Conservation (phyloP, 2,888 invertebrate species). For the Rugalucina vietnamica region DNA sequence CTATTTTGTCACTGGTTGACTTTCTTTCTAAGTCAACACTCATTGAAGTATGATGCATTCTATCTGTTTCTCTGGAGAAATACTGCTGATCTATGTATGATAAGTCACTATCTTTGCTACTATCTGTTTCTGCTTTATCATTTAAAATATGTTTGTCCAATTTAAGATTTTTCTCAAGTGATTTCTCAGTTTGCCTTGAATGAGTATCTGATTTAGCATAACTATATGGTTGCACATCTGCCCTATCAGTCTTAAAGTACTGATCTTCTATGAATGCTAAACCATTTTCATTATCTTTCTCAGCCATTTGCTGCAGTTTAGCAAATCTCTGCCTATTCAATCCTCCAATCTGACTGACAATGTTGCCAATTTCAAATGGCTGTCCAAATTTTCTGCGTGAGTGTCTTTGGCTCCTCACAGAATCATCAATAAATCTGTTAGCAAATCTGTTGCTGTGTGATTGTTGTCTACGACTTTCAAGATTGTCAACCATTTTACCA, state of each 20-base stretch:
- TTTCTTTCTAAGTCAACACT: too few relatives aligned
- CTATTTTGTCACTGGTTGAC: too few relatives aligned
- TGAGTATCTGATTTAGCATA: neutral
- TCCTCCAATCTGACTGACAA: too few relatives aligned
- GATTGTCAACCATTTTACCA: neutral
- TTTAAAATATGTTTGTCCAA: too few relatives aligned
- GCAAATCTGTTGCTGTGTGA: neutral
- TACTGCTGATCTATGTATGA: conserved; percentile 39
- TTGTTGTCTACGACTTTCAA: too few relatives aligned
- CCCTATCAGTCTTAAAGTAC: neutral
- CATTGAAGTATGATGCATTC: too few relatives aligned
- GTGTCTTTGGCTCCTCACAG: neutral
- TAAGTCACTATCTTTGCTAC: neutral
- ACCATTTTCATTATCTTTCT: neutral
- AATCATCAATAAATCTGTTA: neutral
- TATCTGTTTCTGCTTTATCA: neutral
- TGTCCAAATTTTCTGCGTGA: neutral
- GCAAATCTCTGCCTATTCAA: neutral
- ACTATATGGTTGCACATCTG: neutral
- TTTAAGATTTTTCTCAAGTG: neutral
- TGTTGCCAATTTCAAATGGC: neutral
- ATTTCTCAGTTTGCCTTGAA: neutral
- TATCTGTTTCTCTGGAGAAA: neutral
- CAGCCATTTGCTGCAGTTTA: neutral
- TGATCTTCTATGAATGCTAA: conserved; percentile 34